phyloP scores from a whole-genome alignment of 2,113 vertebrate species.

The Hirundichthys speculiger region DNA sequence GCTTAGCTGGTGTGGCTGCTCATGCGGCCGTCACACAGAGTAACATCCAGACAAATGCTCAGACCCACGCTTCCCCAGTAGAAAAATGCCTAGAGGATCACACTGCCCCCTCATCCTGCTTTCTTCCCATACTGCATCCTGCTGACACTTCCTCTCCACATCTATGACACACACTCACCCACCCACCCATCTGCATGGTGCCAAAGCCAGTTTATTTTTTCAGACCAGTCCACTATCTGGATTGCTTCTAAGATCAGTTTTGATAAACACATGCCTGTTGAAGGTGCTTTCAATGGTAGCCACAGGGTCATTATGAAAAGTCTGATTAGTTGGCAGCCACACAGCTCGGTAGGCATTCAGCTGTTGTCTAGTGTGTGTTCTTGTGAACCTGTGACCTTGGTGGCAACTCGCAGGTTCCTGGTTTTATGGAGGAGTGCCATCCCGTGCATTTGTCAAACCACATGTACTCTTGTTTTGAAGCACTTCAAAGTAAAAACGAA shows the following conservation, averaged over 20 bases:
- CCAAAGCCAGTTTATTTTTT: not conserved
- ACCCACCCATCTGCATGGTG: not conserved
- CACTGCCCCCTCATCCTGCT: not conserved
- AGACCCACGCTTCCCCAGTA: not conserved
- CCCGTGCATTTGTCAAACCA: no score
- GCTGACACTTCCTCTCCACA: not conserved
- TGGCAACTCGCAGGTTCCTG: no score
- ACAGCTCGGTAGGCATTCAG: no score
- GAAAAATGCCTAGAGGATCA: not conserved
- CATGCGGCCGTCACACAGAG: no score
- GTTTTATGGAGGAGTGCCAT: no score
- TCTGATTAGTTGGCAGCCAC: not conserved
- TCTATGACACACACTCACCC: conserved; percentile 1
- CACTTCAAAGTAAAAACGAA: no score
- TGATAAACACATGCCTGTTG: no score
- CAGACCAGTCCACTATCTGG: not conserved
- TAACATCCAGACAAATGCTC: not conserved
- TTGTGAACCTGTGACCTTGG: no score
- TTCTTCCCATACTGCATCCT: not conserved
- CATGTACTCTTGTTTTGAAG: no score
- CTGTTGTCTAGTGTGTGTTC: no score
- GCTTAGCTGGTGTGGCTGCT: no score
- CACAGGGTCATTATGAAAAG: not conserved
- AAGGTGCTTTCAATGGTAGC: not conserved
- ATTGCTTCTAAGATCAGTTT: no score